phyloP scores from a whole-genome alignment of 1,140 invertebrate genomes.

The Pogonomyrmex barbatus region DNA sequence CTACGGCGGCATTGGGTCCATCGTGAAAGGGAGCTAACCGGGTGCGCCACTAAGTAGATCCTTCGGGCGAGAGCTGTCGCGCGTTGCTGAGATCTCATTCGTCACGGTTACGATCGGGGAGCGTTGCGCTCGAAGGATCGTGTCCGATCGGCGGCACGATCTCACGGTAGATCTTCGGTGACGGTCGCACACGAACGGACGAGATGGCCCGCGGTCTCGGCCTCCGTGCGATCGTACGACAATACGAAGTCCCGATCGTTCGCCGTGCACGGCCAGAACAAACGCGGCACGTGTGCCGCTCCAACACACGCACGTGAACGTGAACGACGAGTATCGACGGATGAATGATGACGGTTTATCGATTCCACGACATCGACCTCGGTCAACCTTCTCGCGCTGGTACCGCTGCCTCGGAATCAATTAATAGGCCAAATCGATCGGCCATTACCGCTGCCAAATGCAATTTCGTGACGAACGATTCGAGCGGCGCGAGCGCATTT shows the following conservation, averaged over 20 bases:
- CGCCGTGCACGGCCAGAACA: constrained; percentile 8
- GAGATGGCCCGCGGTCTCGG: not conserved
- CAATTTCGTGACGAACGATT: constrained; percentile 69
- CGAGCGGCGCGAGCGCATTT: constrained; percentile 50
- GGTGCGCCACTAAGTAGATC: constrained; percentile 43
- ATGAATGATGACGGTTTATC: constrained; percentile 66
- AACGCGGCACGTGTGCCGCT: not conserved
- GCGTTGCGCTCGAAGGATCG: constrained; percentile 49
- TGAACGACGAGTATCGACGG: constrained; percentile 14
- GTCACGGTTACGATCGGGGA: constrained; percentile 51
- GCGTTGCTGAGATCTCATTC: constrained; percentile 55
- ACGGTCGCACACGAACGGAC: not conserved
- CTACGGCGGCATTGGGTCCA: not conserved
- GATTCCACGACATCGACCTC: constrained; percentile 52
- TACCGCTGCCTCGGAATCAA: constrained; percentile 68
- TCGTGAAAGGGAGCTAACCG: constrained; percentile 25
- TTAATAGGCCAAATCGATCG: constrained; percentile 76
- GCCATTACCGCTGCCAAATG: constrained; percentile 72
- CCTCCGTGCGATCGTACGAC: not conserved
- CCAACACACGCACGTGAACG: not conserved
- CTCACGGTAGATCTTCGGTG: constrained; percentile 43
- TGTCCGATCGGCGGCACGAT: constrained; percentile 56
- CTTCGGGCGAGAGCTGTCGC: constrained; percentile 42
- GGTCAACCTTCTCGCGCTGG: constrained; percentile 48
- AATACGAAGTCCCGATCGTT: constrained; percentile 16